phyloP scores from a whole-genome alignment of 2,888 invertebrate species.

The Lymantria monacha region DNA sequence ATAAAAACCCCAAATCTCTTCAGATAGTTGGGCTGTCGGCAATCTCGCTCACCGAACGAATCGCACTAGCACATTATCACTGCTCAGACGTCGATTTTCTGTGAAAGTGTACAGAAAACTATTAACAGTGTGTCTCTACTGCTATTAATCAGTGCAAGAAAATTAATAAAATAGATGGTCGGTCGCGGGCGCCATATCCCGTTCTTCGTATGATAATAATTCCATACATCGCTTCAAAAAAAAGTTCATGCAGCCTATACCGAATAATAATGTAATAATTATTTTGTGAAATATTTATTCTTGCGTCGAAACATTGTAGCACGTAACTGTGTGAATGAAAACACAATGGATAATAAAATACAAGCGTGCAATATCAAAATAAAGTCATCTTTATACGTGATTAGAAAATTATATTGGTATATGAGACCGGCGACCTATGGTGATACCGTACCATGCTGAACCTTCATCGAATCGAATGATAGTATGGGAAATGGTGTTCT shows the following conservation, averaged over 20 bases:
- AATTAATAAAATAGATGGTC: no score
- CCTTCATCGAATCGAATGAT: constrained; percentile 53
- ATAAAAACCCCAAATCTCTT: no score
- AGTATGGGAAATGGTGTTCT: constrained; percentile 35
- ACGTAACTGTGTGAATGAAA: constrained; percentile 55
- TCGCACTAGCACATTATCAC: no score
- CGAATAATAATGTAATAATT: constrained; percentile 33
- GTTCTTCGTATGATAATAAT: constrained; percentile 25
- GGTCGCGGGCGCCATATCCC: no score
- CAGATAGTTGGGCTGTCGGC: no score
- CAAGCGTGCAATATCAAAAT: constrained; percentile 72
- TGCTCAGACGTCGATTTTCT: no score
- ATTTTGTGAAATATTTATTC: constrained; percentile 44
- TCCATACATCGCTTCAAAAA: constrained; percentile 32
- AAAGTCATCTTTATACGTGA: constrained; percentile 72
- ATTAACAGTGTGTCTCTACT: no score
- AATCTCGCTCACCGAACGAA: no score
- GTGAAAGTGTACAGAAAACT: no score
- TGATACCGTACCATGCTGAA: constrained; percentile 31
- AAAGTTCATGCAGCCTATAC: constrained; percentile 34
- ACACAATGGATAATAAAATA: constrained; percentile 70
- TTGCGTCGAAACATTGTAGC: constrained; percentile 43
- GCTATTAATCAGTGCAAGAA: no score
- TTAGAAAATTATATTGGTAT: constrained; percentile 45
- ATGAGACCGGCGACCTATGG: constrained; percentile 10